Percentiles rank a stretch among this genome's conserved stretches.
These are phyloP conservation scores for Silurus lanzhouensis DNA, from an alignment of 2,797 vertebrate species.

Conservation along the genomic window DNA sequence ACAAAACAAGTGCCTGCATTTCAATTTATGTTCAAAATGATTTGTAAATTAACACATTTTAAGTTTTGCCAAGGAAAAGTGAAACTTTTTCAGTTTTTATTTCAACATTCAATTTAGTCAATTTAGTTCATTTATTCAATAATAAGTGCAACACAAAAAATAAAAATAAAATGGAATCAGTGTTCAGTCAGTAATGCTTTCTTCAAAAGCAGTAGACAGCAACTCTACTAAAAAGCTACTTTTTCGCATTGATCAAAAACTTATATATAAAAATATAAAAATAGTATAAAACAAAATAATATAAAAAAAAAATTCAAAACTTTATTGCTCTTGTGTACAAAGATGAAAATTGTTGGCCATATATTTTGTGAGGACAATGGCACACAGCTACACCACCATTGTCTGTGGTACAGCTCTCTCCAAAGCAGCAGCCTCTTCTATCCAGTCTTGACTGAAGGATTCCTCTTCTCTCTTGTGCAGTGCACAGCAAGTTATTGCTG, in stretches of 20 bases:
- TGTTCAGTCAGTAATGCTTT: not conserved
- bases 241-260: not conserved
- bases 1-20: not conserved
- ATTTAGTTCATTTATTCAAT: no score
- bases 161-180: not conserved
- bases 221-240: not conserved
- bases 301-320: not conserved
- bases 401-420: not conserved
- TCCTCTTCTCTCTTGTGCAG: constrained; percentile 24
- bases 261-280: no score
- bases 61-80: not conserved
- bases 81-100: not conserved
- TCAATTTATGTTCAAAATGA: not conserved
- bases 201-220: not conserved
- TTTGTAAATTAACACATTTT: not conserved
- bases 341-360: not conserved
- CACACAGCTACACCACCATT: not conserved
- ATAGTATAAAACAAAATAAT: not conserved
- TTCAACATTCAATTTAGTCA: not conserved
- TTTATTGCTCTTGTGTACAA: not conserved
- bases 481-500: constrained; percentile 33
- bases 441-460: constrained; percentile 8
- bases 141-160: not conserved
- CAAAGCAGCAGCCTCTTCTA: constrained; percentile 15
- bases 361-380: constrained; percentile 3